Percentiles rank a stretch among this genome's conserved stretches.
These are phyloP conservation scores for Pyrochroa serraticornis DNA, from an alignment of 2,888 invertebrate species.

Conservation along the genomic window DNA sequence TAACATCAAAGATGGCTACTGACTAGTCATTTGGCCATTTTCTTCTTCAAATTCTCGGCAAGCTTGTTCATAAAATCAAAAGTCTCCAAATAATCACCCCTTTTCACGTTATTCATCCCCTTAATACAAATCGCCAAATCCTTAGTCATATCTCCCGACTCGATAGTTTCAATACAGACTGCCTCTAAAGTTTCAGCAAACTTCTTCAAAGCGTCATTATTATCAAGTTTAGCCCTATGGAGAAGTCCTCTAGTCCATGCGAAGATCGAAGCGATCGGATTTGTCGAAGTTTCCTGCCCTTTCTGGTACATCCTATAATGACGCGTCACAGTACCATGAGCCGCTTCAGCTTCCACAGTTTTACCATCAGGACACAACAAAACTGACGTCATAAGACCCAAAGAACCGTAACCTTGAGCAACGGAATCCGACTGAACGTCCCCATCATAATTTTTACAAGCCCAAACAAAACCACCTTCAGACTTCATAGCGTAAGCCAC, in stretches of 20 bases:
- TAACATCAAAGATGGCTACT: constrained; percentile 10
- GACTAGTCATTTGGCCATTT: constrained; percentile 63
- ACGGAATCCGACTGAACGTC: constrained; percentile 99
- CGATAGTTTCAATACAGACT: constrained; percentile 94
- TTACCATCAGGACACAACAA: constrained; percentile 96
- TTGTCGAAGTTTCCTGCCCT: constrained; percentile 98
- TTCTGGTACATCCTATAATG: constrained; percentile 77
- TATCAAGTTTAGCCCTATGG: constrained; percentile 93
- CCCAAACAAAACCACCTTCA: constrained; percentile 99
- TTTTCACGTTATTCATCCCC: constrained; percentile 79
- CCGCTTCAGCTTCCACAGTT: constrained; percentile 97
- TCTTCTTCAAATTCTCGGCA: constrained; percentile 83
- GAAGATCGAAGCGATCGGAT: constrained; percentile 98
- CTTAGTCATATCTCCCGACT: constrained; percentile 95
- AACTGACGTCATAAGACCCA: constrained; percentile 98
- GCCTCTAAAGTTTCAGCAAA: constrained; percentile 88
- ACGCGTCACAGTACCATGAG: constrained; percentile 81
- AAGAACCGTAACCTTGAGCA: constrained; percentile 94
- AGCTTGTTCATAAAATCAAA: constrained; percentile 96
- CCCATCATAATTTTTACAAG: constrained; percentile 99
- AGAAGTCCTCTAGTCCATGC: constrained; percentile 93
- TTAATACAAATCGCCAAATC: constrained; percentile 98
- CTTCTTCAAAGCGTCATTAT: constrained; percentile 73
- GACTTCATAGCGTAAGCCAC: constrained; percentile 98
- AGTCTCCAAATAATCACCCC: constrained; percentile 92